Evolutionary conservation across 2,888 invertebrate genomes (phyloP), one percentile per base, ranked within the genome.

Genomic region (Mythimna ferrago): DNA sequence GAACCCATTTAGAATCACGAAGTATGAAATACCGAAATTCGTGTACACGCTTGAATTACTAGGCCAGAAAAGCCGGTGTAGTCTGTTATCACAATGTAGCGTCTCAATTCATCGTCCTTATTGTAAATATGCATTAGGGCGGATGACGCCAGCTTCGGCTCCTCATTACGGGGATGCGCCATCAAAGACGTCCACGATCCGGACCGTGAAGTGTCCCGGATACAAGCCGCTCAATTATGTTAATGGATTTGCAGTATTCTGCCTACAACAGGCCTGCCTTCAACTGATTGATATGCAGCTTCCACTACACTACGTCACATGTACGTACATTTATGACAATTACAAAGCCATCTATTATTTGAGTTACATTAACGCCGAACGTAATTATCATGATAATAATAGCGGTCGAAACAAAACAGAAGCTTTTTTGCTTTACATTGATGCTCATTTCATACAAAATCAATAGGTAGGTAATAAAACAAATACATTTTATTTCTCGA

Each of bases 141-240:
- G 91, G 88, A 93, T 92, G 91, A 90, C 87, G 86, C 84, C 86
- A 86, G 88, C 91, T 89, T 87, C 88, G 88, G 90, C 87, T 90
- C 92, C 93, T 95, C 93, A 94, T 95, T 95, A 94, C 91, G 86
- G 73, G 89, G 90, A 93, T 93, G 92, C 90, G 89, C 91, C 91
- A 90, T 94, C 94, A 94, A 94, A 95, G 94, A 93, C 92, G 90
- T 91, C 90, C 88, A 89, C 90, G 91, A 91, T 93, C 88, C 92
- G 91, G 89, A 90, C 90, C 90, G 92, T 91, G 91, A 92, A 94
- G 92, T 92, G 93, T 93, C 93, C 92, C 92, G 93, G 92, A 93
- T 92, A 92, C 92, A 91, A 93, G 93, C 91, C 90, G 93, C 92
- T 94, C 94, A 95, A 95, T 95, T 95, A 95, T 95, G 94, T 89